Percentiles rank a stretch among this genome's conserved stretches.
Conservation (phyloP, 92 coral and sea anemone genomes). For the Desmophyllum pertusum region DNA sequence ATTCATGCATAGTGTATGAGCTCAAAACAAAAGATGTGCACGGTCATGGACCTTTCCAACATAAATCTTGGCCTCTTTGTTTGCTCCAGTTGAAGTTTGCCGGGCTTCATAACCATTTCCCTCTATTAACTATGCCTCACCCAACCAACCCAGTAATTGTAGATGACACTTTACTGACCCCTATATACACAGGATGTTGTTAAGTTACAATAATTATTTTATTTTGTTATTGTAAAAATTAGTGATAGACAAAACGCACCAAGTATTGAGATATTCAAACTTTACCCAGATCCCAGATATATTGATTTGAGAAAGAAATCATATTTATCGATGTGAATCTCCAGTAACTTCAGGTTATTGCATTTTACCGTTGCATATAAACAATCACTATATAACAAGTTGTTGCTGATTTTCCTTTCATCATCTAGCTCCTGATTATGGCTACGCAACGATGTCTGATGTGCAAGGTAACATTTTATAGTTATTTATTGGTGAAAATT, state of each 20-base stretch:
- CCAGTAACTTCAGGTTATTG: background rate
- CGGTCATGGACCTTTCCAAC: no score
- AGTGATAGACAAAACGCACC: background rate
- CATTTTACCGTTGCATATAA: background rate
- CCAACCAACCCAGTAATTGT: no score
- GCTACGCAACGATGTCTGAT: background rate
- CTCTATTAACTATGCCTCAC: no score
- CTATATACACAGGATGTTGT: no score
- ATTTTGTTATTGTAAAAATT: background rate
- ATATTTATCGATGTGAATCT: background rate
- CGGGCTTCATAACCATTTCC: no score
- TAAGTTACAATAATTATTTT: background rate
- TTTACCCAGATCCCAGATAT: background rate
- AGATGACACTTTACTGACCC: no score
- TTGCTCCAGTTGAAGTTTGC: no score
- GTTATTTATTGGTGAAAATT: no score
- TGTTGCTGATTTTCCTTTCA: background rate
- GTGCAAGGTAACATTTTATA: background rate
- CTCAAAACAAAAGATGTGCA: no score
- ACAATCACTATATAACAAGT: background rate
- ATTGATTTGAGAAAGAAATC: background rate
- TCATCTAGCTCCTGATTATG: background rate
- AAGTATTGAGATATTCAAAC: background rate
- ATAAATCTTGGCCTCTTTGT: no score
- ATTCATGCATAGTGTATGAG: no score